Evolutionary conservation across 2,113 vertebrate species (phyloP), one percentile per base, ranked within the genome.

Genomic region (Zonotrichia leucophrys): DNA sequence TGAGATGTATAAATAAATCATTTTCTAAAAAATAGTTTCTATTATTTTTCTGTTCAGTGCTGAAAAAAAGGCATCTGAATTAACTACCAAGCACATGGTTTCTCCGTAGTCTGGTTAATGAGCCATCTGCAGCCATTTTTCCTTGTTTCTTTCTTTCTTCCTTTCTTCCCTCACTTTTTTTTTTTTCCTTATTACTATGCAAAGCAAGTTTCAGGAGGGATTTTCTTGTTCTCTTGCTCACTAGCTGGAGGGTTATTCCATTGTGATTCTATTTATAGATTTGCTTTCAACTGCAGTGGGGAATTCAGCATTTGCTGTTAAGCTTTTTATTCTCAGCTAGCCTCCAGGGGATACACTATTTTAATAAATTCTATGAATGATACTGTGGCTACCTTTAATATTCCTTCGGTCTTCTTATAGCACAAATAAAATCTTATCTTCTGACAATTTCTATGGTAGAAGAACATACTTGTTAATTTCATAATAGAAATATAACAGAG

Each of bases 341-440:
- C 30, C 82, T 89, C 44, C 35, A 9, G 44, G 69, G 41, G 28
- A 84, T 35, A 69, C 11, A 55, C 5, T 9, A 77, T 89, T 96
- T 96, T 87, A 73, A 93, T 89, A 96, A 96, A 91, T 92, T 92
- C 83, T 87, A 19, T 93, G 91, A 94, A 96, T 94, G 89, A 15
- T 52, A 64, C 15, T 0, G 1, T 37, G 19, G 21, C 11, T 80
- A 33, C 47, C 12, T 76, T 39, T 77, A 63, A 49, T 56, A 63
- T 53, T 78, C 15, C 28, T 41, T 55, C 55, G 50, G 44, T 31
- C 30, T 87, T 90, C 82, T 52, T 50, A 37, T 39, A 76, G 56
- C 39, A 47, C 14, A 59, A 63, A n/a, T 62, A 63, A 52, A 63
- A 35, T 46, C 28, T 68, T 69, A 56, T 17, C 12, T 67, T 55